Evolutionary conservation across 2,113 vertebrate genomes (phyloP), one percentile per base, ranked within the genome.

Genomic region (Rynchops niger): DNA sequence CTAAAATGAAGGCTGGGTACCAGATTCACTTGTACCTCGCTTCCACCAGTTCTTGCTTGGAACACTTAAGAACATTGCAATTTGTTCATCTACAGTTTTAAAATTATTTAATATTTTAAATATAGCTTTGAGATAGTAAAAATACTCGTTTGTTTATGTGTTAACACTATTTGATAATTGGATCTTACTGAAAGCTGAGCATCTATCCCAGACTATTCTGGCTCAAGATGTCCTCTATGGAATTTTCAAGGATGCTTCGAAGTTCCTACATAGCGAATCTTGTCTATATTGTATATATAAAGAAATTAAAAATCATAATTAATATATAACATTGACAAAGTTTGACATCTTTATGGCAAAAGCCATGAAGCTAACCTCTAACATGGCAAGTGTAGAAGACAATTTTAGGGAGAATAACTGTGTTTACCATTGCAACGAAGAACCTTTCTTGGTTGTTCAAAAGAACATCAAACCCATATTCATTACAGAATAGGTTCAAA

Each of bases 371-470:
- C 32, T 76, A 52, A 42, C 38, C 40, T 59, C 32, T 56, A 70
- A 38, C 11, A 70, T 3, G 6, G 23, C 9, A 77, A 53, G 16
- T 0, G 1, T 1, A 80, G 12, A 30, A 74, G 34, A 80, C 26
- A 61, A 50, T 25, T 81, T 71, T 32, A 56, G 21, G 15, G 5
- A 47, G 62, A 74, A 16, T 53, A 72, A 49, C 32, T 27, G 22
- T 16, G 19, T 32, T 76, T 36, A 67, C 21, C 18, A 23, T 4
- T 67, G 23, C 77, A 69, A 26, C 58, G 10, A 74, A 61, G 0
- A 5, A 47, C 9, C 2, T 15, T 63, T 40, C 45, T 63, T 40
- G 30, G 15, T 9, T 32, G 25, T 18, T 45, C 43, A 65, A 69
- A 81, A 94, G 38, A 19, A 15, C 19, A 38, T n/a, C 26, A 45